phyloP scores from a whole-genome alignment of 2,113 vertebrate species.

The Megaceryle maxima region DNA sequence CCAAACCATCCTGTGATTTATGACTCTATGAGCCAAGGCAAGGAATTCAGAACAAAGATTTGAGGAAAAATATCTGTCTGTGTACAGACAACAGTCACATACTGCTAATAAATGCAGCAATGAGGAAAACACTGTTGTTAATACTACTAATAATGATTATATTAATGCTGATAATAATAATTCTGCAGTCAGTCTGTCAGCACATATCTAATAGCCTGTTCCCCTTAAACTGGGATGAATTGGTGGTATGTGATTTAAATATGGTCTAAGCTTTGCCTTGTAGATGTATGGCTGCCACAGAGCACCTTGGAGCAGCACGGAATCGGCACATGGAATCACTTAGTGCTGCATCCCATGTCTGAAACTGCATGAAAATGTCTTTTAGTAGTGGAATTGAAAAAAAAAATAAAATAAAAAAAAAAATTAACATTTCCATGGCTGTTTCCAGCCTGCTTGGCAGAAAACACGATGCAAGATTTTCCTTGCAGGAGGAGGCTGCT shows the following conservation, averaged over 20 bases:
- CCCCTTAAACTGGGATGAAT: not conserved
- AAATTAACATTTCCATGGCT: not conserved
- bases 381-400: not conserved
- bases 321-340: not conserved
- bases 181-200: not conserved
- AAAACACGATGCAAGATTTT: not conserved
- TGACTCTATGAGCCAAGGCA: not conserved
- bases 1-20: not conserved
- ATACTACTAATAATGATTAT: not conserved
- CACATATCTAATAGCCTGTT: not conserved
- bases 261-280: not conserved
- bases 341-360: accelerated
- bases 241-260: not conserved
- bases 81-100: not conserved
- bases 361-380: not conserved
- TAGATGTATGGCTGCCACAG: accelerated
- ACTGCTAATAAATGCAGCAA: not conserved
- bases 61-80: not conserved
- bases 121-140: not conserved
- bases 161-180: not conserved
- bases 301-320: not conserved
- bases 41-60: not conserved
- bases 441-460: not conserved
- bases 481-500: not conserved
- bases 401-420: not conserved